A percentile compares a stretch with the other conserved stretches of the same genome.
phyloP scores from a whole-genome alignment of 2,113 vertebrate genomes.

The Arenaria interpres region DNA sequence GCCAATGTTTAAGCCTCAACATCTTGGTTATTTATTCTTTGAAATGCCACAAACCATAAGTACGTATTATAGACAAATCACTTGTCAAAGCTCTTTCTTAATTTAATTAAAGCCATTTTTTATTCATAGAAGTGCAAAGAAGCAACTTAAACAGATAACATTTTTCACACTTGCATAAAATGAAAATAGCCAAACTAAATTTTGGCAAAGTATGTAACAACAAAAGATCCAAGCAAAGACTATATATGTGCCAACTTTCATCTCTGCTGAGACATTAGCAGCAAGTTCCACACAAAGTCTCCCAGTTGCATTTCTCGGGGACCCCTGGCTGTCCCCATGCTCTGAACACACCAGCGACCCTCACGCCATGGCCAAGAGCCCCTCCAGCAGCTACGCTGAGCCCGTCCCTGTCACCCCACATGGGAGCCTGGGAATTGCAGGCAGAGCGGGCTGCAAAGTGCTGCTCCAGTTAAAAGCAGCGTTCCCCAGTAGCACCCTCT shows the following conservation, averaged over 20 bases:
- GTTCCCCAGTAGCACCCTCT: too few relatives aligned
- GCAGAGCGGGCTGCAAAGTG: rapidly evolving
- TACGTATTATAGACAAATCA: slow-evolving; percentile 72
- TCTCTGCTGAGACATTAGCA: slow-evolving; percentile 8
- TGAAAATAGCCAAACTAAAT: slow-evolving; percentile 70
- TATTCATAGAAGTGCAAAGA: slow-evolving; percentile 72
- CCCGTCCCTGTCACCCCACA: rapidly evolving
- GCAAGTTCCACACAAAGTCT: not conserved
- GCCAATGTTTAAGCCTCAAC: slow-evolving; percentile 74
- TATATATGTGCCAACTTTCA: slow-evolving; percentile 58
- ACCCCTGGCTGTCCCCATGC: not conserved
- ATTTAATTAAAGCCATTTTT: slow-evolving; percentile 72
- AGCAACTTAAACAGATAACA: slow-evolving; percentile 75
- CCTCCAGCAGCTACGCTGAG: not conserved
- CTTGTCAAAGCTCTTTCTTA: slow-evolving; percentile 70
- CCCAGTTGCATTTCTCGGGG: not conserved
- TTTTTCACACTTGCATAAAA: slow-evolving; percentile 70
- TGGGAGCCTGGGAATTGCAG: rapidly evolving
- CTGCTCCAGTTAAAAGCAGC: not conserved
- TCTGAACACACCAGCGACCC: not conserved
- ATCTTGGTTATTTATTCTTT: slow-evolving; percentile 73
- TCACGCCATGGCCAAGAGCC: not conserved
- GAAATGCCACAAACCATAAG: slow-evolving; percentile 74
- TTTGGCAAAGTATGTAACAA: slow-evolving; percentile 66
- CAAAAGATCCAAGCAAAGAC: slow-evolving; percentile 56